phyloP scores from a whole-genome alignment of 1,140 invertebrate species.

The Drosophila pectinifera region DNA sequence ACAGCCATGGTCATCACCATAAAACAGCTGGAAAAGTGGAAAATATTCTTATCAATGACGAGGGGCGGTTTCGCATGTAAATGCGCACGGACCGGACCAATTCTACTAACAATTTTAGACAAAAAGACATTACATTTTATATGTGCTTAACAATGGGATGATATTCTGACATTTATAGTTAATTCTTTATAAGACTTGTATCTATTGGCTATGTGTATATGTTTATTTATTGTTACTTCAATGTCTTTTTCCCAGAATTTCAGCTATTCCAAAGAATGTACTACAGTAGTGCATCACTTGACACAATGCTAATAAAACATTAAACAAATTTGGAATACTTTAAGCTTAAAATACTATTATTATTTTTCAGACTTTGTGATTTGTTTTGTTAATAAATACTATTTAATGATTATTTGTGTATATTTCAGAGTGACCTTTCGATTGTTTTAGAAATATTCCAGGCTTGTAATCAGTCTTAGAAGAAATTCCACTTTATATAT shows the following conservation, averaged over 20 bases:
- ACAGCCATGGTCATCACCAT: slow-evolving; percentile 39
- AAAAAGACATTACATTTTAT: not conserved
- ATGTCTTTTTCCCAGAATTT: no score
- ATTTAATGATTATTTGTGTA: not conserved
- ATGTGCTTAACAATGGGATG: no score
- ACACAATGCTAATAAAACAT: no score
- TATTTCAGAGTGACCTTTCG: not conserved
- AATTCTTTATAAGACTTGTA: not conserved
- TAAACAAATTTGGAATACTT: no score
- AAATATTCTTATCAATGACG: slow-evolving; percentile 34
- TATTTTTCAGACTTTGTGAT: no score
- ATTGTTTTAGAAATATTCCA: not conserved
- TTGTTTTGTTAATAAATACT: no score
- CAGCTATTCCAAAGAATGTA: not conserved
- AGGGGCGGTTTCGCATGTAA: slow-evolving; percentile 15
- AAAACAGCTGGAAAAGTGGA: slow-evolving; percentile 43
- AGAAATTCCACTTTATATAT: no score
- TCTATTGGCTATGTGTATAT: not conserved
- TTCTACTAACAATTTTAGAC: slow-evolving; percentile 7
- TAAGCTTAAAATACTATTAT: no score
- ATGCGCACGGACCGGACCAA: slow-evolving; percentile 15
- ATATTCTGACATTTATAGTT: not conserved
- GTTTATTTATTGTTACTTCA: not conserved
- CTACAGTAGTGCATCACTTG: no score
- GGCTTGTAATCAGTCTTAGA: not conserved